Evolutionary conservation across 2,113 vertebrate species (phyloP).

Genomic region (Megaceryle maxima): DNA sequence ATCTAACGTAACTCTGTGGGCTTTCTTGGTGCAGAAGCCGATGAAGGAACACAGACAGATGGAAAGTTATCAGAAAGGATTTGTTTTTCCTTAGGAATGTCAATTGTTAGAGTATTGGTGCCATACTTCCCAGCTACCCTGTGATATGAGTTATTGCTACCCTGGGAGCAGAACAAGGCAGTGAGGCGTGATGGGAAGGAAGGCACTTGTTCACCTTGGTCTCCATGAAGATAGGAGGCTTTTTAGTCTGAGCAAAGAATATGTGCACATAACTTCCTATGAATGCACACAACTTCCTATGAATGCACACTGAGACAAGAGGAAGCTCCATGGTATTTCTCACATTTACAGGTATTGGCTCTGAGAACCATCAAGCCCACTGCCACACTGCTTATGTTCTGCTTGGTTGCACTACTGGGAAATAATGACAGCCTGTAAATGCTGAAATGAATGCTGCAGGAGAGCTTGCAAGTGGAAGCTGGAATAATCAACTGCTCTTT

Average conservation of each 20-base stretch:
- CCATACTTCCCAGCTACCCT: background rate
- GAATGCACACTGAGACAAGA: background rate
- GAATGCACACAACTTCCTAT: accelerated
- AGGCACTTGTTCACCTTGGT: background rate
- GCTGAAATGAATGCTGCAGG: background rate
- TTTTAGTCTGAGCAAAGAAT: background rate
- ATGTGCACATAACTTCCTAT: background rate
- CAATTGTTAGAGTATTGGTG: background rate
- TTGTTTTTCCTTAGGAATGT: background rate
- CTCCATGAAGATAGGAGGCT: background rate
- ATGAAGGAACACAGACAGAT: background rate
- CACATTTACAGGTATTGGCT: background rate
- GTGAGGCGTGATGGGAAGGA: background rate
- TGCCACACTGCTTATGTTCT: accelerated
- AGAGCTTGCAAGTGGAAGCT: background rate
- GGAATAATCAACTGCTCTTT: background rate
- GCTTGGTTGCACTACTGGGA: background rate
- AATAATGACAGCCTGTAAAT: background rate
- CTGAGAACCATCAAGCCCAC: background rate
- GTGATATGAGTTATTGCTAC: background rate
- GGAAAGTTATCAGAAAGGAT: background rate
- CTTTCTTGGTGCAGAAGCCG: background rate
- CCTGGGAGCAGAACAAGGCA: background rate
- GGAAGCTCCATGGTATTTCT: background rate
- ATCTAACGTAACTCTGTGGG: background rate